Base-by-base conservation (phyloP, 2,113 vertebrate genomes). In the Emydocephalus ijimae region DNA sequence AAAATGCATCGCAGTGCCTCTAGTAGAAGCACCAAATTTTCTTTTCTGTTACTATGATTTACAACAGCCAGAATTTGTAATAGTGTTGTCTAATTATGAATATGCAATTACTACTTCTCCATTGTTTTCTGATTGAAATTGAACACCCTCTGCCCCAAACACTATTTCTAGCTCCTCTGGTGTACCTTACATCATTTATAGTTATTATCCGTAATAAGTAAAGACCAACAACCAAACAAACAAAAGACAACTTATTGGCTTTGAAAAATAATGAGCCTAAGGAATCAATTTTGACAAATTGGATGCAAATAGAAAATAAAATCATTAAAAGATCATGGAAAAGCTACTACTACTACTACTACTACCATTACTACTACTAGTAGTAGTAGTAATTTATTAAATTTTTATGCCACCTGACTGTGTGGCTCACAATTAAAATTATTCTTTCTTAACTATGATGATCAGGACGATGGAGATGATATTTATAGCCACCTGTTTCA, bases 11-110 rank as follows among this genome's bases (percentile, higher is more conserved):
- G 89, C 3, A 48, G 56, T 0, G 3, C 92, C 94, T 94, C 61
- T 23, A 94, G 48, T 56, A 6, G 23, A 93, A 95, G 10, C 3
- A 94, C 56, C 89, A 50, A 91, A 39, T 93, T 95, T 93, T 93
- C 94, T 15, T 61, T 93, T 92, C 69, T 0, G 87, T 90, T 93
- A 94, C 29, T 57, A 10, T 93, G 93, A 93, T 50, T 85, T 23
- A 56, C 89, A 26, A 90, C 87, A 94, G 89, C 1, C 24, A 91
- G 93, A 0, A 5, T 18, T 89, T 87, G n/a, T 39, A 50, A 91
- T 26, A 91, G 7, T 23, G 87, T 34, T 26, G 34, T 9, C 3
- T 2, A 92, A 95, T 93, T n/a, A 94, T 93, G 93, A 93, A 29
- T 90, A 9, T 20, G 91, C 54, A 91, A 92, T 87, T 43, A 81